Conservation (phyloP, 2,888 invertebrate genomes). For the Mactromeris polynyma region DNA sequence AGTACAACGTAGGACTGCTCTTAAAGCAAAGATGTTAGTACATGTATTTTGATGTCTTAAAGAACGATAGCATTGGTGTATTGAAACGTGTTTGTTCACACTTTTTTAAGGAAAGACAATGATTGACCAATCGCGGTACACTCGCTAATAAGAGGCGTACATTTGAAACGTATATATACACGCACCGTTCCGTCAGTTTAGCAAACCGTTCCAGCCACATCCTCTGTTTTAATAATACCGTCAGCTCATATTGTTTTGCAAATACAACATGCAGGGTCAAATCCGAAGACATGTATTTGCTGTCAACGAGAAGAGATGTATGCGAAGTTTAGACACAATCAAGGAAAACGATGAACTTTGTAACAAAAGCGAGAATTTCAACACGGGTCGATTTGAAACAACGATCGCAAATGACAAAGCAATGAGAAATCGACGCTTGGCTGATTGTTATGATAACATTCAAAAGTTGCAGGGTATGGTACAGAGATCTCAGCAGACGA, state of each 20-base stretch:
- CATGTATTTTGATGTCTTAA: too few species aligned
- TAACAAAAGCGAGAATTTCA: not conserved
- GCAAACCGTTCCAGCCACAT: not conserved
- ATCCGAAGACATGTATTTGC: not conserved
- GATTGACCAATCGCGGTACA: not conserved
- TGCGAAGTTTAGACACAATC: not conserved
- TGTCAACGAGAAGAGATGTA: not conserved
- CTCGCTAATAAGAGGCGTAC: conserved; percentile 9
- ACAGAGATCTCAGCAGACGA: not conserved
- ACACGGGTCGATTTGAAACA: too few species aligned
- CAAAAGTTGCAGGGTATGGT: not conserved
- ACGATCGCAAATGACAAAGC: not conserved
- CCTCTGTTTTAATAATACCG: too few species aligned
- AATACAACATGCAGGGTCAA: not conserved
- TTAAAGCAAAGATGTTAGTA: too few species aligned
- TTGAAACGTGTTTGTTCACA: not conserved
- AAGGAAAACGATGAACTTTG: not conserved
- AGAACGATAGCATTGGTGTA: too few species aligned
- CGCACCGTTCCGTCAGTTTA: not conserved
- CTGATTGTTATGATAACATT: not conserved
- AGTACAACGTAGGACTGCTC: too few species aligned
- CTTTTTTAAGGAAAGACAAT: not conserved
- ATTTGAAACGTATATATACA: not conserved
- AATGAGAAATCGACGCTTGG: not conserved
- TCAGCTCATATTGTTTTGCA: too few species aligned